Evolutionary conservation across 2,888 invertebrate species (phyloP), one percentile per base, ranked within the genome.

Genomic region (Thyatira batis): DNA sequence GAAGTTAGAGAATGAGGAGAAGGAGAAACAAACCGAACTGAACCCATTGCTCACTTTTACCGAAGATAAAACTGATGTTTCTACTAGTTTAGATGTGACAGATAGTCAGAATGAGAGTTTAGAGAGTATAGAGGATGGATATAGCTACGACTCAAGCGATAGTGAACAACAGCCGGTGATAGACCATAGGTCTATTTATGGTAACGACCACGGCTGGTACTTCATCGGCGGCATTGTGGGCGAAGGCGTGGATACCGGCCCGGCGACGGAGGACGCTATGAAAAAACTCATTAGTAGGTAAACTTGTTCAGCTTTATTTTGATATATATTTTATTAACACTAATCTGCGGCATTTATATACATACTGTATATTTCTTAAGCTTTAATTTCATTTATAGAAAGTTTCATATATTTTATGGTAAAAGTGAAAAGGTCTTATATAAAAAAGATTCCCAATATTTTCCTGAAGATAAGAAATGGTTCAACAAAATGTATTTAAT

Each of bases 171-270:
- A 92, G 66, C 93, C 93, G 20, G 92, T 95, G 50, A 84, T 92
- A 28, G 95, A 95, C 76, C 92, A 92, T 64, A 93, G 95, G 55
- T 91, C 92, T 69, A 94, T 94, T 58, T 94, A 93, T 57, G 93
- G 93, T 49, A 96, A 95, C 84, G 93, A 92, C 73, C 94, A 94
- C 58, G 97, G 97, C 45, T 97, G 97, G 97, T 94, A 95, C 82
- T 97, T 96, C 94, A 94, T 97, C 52, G 95, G 96, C 20, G 96
- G 96, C 33, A 93, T 97, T 54, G 94, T 95, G 60, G 97, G 97
- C 20, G 93, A 94, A 71, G 94, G 95, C 51, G 77, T 89, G 11
- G 94, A 94, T 76, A 93, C 94, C 9, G 92, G 92, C 54, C 85
- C 93, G 60, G 95, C 96, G 13, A 95, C 96, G 76, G 92, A 93